These are phyloP conservation scores for Dromococcyx pavoninus DNA, from an alignment of 2,797 vertebrate genomes.

Conservation along the genomic window DNA sequence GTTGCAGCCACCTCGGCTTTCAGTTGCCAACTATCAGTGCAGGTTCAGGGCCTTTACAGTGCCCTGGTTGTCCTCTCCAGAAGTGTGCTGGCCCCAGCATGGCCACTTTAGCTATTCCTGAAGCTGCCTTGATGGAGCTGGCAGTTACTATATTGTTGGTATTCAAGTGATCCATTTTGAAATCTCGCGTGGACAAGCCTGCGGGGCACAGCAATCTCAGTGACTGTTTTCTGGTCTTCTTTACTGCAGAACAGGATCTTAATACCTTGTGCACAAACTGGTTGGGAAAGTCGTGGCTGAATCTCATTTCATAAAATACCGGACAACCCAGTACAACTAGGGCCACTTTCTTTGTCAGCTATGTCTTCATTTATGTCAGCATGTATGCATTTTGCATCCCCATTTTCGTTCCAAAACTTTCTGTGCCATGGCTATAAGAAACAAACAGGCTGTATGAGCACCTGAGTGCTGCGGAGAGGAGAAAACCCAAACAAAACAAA, in stretches of 20 bases:
- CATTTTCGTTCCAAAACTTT: conserved; percentile 25
- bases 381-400: background rate
- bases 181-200: background rate
- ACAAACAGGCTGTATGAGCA: background rate
- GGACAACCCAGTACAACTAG: background rate
- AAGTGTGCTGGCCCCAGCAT: background rate
- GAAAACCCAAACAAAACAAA: conserved; percentile 22
- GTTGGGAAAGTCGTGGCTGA: background rate
- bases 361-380: background rate
- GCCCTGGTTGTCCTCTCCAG: fast-evolving
- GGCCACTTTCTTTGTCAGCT: background rate
- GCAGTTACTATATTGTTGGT: background rate
- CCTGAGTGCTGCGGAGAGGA: background rate
- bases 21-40: background rate
- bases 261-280: background rate
- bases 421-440: background rate
- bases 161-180: background rate
- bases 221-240: background rate
- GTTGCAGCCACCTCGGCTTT: background rate
- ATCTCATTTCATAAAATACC: background rate
- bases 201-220: background rate
- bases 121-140: background rate
- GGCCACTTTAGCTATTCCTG: background rate
- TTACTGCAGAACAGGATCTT: background rate
- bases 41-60: background rate